Evolutionary conservation across 1,140 invertebrate species (phyloP).

Genomic region (Phenacoccus solenopsis): DNA sequence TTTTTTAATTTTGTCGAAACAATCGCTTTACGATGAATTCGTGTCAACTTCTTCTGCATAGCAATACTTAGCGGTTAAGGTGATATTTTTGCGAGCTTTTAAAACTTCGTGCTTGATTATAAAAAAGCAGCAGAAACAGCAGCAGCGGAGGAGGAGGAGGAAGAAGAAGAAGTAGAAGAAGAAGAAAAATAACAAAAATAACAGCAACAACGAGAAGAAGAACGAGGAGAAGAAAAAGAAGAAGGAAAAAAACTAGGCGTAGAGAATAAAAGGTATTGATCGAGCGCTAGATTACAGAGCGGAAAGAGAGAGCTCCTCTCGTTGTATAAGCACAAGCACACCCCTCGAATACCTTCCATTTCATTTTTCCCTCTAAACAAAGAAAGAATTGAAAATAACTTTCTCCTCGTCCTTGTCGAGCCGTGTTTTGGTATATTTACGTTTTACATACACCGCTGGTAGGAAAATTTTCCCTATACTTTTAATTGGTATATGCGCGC

Average conservation of each 20-base stretch:
- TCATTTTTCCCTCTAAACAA: not conserved
- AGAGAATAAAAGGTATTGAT: not conserved
- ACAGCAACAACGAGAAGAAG: not conserved
- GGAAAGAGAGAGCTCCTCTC: not conserved
- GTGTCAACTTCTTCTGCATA: no score
- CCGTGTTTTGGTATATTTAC: no score
- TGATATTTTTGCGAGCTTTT: slow-evolving; percentile 6
- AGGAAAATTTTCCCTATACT: not conserved
- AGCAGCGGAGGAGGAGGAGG: not conserved
- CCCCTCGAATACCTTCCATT: not conserved
- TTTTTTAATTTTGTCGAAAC: no score
- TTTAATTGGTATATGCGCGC: not conserved
- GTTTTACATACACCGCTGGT: no score
- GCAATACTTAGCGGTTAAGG: not conserved
- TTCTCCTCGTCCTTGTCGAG: not conserved
- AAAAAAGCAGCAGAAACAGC: not conserved
- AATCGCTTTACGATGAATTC: no score
- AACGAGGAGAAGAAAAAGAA: not conserved
- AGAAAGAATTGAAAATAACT: not conserved
- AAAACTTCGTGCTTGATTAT: not conserved
- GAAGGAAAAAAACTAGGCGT: not conserved
- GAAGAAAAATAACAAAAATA: not conserved
- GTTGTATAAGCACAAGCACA: not conserved
- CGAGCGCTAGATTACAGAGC: not conserved
- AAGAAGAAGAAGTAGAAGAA: not conserved